Conservation (phyloP, 2,113 vertebrate genomes). For the Sturnus vulgaris region DNA sequence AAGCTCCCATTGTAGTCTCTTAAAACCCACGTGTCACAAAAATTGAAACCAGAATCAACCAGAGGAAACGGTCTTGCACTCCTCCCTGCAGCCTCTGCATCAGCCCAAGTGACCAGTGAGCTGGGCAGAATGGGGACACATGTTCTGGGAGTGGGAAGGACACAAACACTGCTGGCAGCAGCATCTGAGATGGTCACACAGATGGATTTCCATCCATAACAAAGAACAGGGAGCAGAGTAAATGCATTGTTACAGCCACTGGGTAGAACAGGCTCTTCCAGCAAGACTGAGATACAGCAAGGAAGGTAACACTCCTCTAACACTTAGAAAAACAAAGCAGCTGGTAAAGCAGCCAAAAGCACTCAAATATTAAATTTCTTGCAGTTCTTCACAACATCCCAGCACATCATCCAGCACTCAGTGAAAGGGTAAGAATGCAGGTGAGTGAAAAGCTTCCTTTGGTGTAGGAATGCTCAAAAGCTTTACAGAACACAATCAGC, state of each 20-base stretch:
- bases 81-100: background rate
- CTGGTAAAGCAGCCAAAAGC: background rate
- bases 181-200: background rate
- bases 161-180: background rate
- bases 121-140: accelerated
- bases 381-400: background rate
- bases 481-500: background rate
- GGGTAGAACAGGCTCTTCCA: background rate
- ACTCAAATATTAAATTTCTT: background rate
- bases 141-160: background rate
- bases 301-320: background rate
- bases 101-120: accelerated
- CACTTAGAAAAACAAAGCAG: background rate
- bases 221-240: background rate
- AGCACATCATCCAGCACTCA: background rate
- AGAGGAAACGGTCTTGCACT: background rate
- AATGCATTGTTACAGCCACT: background rate
- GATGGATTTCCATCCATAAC: accelerated
- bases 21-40: accelerated
- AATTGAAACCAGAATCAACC: background rate
- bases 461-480: background rate
- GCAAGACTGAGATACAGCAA: background rate
- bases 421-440: accelerated
- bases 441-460: background rate
- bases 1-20: background rate